Conservation (phyloP, 2,113 vertebrate species). For the Gavialis gangeticus region DNA sequence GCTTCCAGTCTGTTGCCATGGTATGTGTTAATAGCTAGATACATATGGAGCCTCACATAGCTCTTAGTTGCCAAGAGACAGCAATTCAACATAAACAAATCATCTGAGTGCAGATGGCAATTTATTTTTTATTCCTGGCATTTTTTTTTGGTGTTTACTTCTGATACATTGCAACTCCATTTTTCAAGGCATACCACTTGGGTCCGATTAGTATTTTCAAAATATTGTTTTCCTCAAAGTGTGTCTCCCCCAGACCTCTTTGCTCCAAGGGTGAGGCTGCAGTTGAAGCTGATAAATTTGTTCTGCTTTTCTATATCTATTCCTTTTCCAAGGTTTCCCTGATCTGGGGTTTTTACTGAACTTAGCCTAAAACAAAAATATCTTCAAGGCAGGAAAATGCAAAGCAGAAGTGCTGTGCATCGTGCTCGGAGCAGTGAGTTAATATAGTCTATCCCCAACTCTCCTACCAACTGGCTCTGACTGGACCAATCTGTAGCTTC, state of each 20-base stretch:
- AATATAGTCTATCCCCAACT: neutral
- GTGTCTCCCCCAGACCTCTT: neutral
- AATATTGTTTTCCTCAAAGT: neutral
- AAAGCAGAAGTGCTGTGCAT: neutral
- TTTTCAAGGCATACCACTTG: neutral
- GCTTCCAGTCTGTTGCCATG: neutral
- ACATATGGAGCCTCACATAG: neutral
- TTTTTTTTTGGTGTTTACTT: neutral
- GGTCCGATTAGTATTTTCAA: neutral
- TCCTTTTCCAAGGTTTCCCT: neutral
- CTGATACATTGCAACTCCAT: neutral
- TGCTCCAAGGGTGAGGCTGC: neutral
- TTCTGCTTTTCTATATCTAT: neutral
- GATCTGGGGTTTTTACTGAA: neutral
- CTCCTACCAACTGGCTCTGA: neutral
- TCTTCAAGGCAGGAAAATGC: neutral
- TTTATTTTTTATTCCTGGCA: neutral
- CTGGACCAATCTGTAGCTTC: neutral
- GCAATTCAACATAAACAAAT: neutral
- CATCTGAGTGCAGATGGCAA: too few species aligned
- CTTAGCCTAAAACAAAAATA: neutral
- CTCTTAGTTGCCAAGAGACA: neutral
- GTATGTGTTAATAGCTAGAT: neutral
- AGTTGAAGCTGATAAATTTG: neutral
- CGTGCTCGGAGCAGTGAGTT: neutral